A percentile compares a stretch with the other conserved stretches of the same genome.
Evolutionary conservation across 2,797 vertebrate species (phyloP).

Genomic region (Echiichthys vipera): DNA sequence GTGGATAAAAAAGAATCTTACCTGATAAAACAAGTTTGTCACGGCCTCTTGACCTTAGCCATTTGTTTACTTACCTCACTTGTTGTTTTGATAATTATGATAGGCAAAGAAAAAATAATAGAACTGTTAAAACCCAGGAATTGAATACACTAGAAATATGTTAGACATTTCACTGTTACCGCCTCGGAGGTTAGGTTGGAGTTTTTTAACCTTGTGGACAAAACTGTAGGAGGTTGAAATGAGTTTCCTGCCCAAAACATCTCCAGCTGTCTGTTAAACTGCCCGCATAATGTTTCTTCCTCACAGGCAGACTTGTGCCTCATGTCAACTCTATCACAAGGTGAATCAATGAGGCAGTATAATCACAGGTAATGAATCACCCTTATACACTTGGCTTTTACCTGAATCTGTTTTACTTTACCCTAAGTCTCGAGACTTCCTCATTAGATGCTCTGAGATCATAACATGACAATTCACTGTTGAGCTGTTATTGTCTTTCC

Average conservation of each 20-base stretch:
- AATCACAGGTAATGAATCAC: slow-evolving; percentile 1
- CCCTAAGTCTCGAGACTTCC: neutral
- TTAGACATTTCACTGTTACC: too few species aligned
- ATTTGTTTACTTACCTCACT: too few species aligned
- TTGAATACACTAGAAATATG: too few species aligned
- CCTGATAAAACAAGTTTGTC: too few species aligned
- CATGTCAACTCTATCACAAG: neutral
- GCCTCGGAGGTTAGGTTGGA: neutral
- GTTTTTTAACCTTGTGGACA: neutral
- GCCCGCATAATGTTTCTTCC: neutral
- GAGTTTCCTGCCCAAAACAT: neutral
- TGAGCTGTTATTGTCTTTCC: neutral
- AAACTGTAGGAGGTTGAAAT: neutral
- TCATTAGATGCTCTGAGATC: neutral
- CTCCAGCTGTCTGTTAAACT: slow-evolving; percentile 6
- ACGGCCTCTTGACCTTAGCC: too few species aligned
- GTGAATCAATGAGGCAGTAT: slow-evolving; percentile 1
- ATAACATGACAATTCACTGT: neutral
- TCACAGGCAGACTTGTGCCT: neutral
- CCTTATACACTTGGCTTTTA: neutral
- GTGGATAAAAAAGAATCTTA: too few species aligned
- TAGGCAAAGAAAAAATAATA: too few species aligned
- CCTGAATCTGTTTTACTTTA: neutral
- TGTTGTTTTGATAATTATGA: too few species aligned
- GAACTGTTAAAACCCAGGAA: too few species aligned